A percentile compares a stretch with the other conserved stretches of the same genome.
Evolutionary conservation across 2,113 vertebrate genomes (phyloP).

Genomic region (Narcine bancroftii): DNA sequence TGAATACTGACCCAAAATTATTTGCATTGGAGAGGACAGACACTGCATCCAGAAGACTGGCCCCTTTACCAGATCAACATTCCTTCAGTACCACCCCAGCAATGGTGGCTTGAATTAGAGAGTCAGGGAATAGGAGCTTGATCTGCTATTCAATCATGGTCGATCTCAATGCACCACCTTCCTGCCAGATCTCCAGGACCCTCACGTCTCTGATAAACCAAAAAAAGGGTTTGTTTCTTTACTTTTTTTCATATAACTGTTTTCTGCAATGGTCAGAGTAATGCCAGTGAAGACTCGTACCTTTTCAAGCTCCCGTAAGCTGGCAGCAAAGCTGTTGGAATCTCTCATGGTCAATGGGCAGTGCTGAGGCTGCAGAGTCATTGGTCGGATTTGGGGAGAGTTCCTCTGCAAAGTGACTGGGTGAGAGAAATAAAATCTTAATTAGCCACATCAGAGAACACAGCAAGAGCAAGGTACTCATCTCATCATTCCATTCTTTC

Average conservation of each 20-base stretch:
- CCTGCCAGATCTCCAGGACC: too few species aligned
- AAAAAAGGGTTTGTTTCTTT: too few species aligned
- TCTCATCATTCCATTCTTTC: not conserved
- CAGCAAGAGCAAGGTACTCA: not conserved
- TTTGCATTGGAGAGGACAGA: not conserved
- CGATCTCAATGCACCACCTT: too few species aligned
- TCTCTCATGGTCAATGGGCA: slow-evolving; percentile 75
- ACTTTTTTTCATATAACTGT: too few species aligned
- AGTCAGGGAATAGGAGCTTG: too few species aligned
- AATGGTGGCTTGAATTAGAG: too few species aligned
- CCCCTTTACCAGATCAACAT: too few species aligned
- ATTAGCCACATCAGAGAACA: not conserved
- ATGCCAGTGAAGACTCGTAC: slow-evolving; percentile 49
- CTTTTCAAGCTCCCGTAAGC: slow-evolving; percentile 85
- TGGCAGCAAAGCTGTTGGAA: slow-evolving; percentile 85
- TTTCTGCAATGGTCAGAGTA: not conserved
- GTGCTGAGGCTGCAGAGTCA: slow-evolving; percentile 56
- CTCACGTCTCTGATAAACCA: too few species aligned
- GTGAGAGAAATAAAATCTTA: not conserved
- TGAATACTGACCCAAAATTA: not conserved
- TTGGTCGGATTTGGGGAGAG: slow-evolving; percentile 49
- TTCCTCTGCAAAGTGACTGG: slow-evolving; percentile 70
- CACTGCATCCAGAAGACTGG: not conserved
- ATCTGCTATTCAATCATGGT: too few species aligned
- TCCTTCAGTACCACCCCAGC: not conserved